Conservation (phyloP, 2,113 vertebrate genomes). For the Microtus oregoni region DNA sequence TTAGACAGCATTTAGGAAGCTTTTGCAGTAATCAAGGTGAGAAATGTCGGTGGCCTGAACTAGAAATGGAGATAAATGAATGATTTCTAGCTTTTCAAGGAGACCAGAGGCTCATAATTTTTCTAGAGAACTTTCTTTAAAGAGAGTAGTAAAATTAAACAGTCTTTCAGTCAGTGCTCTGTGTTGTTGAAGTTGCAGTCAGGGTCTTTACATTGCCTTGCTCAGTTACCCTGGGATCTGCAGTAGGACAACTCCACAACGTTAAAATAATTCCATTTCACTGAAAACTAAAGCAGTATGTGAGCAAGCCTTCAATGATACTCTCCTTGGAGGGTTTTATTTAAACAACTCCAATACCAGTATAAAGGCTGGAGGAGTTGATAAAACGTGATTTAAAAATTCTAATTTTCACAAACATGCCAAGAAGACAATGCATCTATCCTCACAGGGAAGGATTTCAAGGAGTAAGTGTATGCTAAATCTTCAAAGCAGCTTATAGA, state of each 20-base stretch:
- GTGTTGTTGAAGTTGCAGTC: not conserved
- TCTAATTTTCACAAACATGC: constrained; percentile 45
- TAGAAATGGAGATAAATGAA: constrained; percentile 43
- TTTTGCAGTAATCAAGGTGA: constrained; percentile 33
- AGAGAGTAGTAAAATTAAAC: constrained; percentile 11
- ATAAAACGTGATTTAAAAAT: constrained; percentile 51
- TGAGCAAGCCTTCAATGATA: not conserved
- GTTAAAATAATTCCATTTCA: not conserved
- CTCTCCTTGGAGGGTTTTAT: not conserved
- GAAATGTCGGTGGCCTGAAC: not conserved
- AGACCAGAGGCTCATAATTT: constrained; percentile 10
- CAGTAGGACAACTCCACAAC: not conserved
- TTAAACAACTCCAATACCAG: not conserved
- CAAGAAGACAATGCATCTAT: constrained; percentile 26
- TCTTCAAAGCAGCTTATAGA: constrained; percentile 44
- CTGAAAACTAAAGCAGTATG: not conserved
- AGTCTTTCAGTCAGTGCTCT: not conserved
- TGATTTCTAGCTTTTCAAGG: constrained; percentile 33
- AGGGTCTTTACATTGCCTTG: not conserved
- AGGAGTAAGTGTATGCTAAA: constrained; percentile 23
- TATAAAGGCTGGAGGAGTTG: not conserved
- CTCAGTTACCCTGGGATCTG: not conserved
- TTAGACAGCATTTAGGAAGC: not conserved
- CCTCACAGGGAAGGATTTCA: constrained; percentile 19
- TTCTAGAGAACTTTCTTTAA: not conserved